Base-by-base conservation (phyloP, 2,888 invertebrate species). In the Brenthis daphne region DNA sequence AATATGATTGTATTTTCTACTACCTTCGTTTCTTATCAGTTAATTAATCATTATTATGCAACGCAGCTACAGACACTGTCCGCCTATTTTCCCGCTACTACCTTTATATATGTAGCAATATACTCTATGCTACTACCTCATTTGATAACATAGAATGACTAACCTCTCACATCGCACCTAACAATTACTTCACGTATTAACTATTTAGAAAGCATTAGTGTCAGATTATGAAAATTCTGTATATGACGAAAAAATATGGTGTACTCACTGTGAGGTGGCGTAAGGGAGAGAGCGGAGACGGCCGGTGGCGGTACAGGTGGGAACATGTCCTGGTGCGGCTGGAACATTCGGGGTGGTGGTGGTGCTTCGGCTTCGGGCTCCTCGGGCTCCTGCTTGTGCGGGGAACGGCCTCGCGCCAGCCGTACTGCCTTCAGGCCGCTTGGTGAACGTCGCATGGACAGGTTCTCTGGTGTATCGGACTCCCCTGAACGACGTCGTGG, bases 401-500 rank as follows among this genome's bases (percentile, higher is more conserved):
- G 89, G 53, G 91, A 87, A 6, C 78, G 74, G 24, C 76, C 76
- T 37, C 91, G 86, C 20, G 90, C 85, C 73, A 92, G 82, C 11
- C 92, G 80, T 70, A 92, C 92, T 3, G 92, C 88, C 74, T 92
- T 89, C 75, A 85, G 79, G 20, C 87, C 92, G 75, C 84, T 84
- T 55, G 87, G 90, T 14, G 89, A 92, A 72, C 93, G 94, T 74
- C 94, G 94, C 89, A 95, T 93, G 54, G 94, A 95, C 47, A 95
- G 85, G 84, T 95, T 95, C 81, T 95, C 95, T 0, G 93, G 87
- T 1, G 88, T 87, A 69, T 94, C 93, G 0, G 89, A 85, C 78
- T 98, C 98, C 6, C 97, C 97, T 0, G 97, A 97, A 80, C 97
- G 94, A 74, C 98, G 94, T 57, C 97, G 92, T 3, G 98, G 98